phyloP scores from a whole-genome alignment of 2,113 vertebrate species.

The Arenaria interpres region DNA sequence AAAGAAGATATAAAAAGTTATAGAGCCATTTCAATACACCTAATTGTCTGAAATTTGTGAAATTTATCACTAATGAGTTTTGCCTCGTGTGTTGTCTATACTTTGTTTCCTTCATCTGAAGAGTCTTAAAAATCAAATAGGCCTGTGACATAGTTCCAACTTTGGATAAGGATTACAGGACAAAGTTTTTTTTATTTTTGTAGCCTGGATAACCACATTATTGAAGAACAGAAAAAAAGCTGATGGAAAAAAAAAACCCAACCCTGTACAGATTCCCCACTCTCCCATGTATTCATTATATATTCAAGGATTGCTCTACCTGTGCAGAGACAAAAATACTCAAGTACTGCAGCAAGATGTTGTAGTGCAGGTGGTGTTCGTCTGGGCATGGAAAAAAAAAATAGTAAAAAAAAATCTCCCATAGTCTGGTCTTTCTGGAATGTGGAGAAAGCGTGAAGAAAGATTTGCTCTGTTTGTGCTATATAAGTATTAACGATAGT shows the following conservation, averaged over 20 bases:
- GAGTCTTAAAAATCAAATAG: background rate
- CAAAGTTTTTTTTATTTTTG: background rate
- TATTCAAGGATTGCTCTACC: background rate
- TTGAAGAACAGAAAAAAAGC: background rate
- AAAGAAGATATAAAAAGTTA: background rate
- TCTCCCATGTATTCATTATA: background rate
- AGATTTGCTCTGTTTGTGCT: background rate
- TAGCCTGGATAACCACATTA: background rate
- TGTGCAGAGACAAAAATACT: conserved; percentile 21
- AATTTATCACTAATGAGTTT: background rate
- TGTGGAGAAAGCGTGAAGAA: background rate
- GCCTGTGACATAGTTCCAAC: background rate
- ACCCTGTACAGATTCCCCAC: background rate
- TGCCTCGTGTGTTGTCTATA: background rate
- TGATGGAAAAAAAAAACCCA: background rate
- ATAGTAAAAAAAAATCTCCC: background rate
- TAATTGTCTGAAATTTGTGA: background rate
- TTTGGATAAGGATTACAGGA: background rate
- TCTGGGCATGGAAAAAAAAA: background rate
- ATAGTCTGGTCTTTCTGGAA: background rate
- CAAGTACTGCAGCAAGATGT: conserved; percentile 7
- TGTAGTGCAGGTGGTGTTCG: background rate
- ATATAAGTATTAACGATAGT: background rate
- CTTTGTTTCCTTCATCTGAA: background rate
- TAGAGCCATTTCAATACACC: background rate